These are phyloP conservation scores for Casuarius casuarius DNA, from an alignment of 2,113 vertebrate genomes.

Conservation along the genomic window DNA sequence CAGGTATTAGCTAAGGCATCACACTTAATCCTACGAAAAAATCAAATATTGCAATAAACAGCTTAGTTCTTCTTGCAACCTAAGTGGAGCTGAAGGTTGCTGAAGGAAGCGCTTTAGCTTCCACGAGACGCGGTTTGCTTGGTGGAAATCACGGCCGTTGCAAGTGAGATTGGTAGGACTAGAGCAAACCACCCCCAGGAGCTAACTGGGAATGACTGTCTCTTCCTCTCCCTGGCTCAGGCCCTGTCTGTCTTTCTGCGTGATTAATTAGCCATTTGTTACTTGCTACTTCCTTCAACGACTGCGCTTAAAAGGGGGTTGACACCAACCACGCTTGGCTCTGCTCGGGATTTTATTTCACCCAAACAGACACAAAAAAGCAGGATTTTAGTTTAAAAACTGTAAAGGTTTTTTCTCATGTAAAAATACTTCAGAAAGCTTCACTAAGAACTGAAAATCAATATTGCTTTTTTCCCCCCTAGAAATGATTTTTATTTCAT, in stretches of 20 bases:
- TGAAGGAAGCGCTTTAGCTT: background rate
- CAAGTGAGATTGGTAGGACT: background rate
- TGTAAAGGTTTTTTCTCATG: background rate
- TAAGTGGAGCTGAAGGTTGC: background rate
- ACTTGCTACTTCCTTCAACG: background rate
- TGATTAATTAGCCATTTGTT: background rate
- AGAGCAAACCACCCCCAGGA: background rate
- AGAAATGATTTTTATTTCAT: background rate
- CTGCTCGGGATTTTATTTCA: background rate
- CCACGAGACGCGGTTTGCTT: background rate
- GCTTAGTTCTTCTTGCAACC: background rate
- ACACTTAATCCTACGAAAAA: background rate
- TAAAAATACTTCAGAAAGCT: conserved; percentile 17
- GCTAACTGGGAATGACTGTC: background rate
- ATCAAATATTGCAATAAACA: background rate
- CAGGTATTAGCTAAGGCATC: background rate
- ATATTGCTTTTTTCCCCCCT: background rate
- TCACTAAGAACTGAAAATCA: conserved; percentile 7
- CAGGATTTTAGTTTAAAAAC: conserved; percentile 8
- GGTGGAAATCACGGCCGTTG: background rate
- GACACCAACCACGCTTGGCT: background rate
- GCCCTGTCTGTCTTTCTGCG: background rate
- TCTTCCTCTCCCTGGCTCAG: background rate
- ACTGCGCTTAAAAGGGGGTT: background rate
- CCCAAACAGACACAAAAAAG: background rate